Evolutionary conservation across 2,797 vertebrate genomes (phyloP).

Genomic region (Oryzias sinensis): DNA sequence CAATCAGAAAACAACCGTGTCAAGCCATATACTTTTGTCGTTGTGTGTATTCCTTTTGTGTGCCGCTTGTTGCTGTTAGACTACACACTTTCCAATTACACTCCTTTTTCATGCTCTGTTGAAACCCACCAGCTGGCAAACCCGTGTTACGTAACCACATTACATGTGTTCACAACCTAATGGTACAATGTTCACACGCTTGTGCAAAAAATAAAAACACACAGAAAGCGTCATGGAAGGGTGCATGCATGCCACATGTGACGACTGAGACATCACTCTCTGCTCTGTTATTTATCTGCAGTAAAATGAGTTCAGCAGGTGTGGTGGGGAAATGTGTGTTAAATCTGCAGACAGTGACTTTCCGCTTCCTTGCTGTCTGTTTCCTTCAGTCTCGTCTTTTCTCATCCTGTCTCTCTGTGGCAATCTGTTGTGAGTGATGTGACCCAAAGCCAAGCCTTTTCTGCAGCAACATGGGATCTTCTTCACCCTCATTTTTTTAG

Average conservation of each 20-base stretch:
- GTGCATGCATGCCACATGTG: too few species aligned
- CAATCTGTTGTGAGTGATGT: constrained; percentile 57
- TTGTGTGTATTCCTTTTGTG: constrained; percentile 14
- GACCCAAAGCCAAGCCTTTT: constrained; percentile 49
- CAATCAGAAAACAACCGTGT: too few species aligned
- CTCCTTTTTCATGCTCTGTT: constrained; percentile 62
- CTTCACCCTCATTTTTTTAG: not conserved
- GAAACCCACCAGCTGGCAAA: constrained; percentile 46
- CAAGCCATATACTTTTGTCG: not conserved
- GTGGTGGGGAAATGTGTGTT: constrained; percentile 29
- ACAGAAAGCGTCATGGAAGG: not conserved
- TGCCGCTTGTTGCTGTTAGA: constrained; percentile 50
- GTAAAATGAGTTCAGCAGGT: constrained; percentile 44
- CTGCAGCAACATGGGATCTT: constrained; percentile 27
- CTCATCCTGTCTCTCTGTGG: constrained; percentile 37
- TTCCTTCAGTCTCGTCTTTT: constrained; percentile 31
- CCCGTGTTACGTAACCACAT: constrained; percentile 61
- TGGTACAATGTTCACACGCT: constrained; percentile 27
- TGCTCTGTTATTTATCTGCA: constrained; percentile 16
- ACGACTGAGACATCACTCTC: not conserved
- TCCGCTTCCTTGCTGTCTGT: constrained; percentile 26
- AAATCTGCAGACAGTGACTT: constrained; percentile 31
- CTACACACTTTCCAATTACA: constrained; percentile 64
- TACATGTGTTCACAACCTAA: constrained; percentile 61
- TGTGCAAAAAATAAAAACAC: constrained; percentile 3